phyloP scores from a whole-genome alignment of 2,888 invertebrate species.

The Nasonovia ribisnigri region DNA sequence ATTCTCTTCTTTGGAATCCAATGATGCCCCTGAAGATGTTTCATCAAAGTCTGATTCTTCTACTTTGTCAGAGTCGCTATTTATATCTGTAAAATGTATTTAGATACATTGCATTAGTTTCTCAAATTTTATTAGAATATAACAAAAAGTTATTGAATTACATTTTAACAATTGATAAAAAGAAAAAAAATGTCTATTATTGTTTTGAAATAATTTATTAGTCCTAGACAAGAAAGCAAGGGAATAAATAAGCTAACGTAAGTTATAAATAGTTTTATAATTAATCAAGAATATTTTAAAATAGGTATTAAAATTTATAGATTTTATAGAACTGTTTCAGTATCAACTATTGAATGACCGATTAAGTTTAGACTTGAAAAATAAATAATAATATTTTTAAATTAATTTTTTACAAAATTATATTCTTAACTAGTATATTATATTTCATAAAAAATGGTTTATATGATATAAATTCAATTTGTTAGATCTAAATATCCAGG shows the following conservation, averaged over 20 bases:
- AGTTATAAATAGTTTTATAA: background rate
- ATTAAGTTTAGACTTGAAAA: too few species aligned
- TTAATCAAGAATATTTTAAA: too few species aligned
- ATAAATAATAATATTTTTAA: too few species aligned
- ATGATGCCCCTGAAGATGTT: conserved; percentile 60
- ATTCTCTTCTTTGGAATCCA: conserved; percentile 53
- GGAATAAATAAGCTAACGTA: too few species aligned
- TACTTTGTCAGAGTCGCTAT: conserved; percentile 53
- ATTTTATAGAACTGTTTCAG: too few species aligned
- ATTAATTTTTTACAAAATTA: background rate
- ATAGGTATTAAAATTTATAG: too few species aligned
- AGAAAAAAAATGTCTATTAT: background rate
- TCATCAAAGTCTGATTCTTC: conserved; percentile 61
- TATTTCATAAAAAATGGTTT: background rate
- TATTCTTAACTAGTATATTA: background rate
- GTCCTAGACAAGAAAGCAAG: too few species aligned
- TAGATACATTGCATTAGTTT: background rate
- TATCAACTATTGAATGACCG: too few species aligned
- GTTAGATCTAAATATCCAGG: background rate
- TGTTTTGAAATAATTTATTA: too few species aligned
- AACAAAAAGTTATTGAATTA: background rate
- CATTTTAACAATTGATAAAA: background rate
- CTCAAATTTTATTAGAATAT: background rate
- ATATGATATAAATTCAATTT: background rate
- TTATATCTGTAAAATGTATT: conserved; percentile 36